Conservation (phyloP, 1,140 invertebrate species). For the Brachionus rubens region DNA sequence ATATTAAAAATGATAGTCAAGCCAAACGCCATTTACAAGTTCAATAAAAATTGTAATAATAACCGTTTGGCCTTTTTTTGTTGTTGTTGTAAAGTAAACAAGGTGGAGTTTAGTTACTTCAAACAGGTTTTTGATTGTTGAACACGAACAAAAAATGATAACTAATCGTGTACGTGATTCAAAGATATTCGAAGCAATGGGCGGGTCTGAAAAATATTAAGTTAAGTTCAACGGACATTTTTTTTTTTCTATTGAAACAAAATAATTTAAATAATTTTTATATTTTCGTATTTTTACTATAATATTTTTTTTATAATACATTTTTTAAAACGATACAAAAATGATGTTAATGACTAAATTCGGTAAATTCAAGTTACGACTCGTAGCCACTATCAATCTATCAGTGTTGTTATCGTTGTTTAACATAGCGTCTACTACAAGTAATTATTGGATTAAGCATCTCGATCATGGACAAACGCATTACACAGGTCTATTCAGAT, state of each 20-base stretch:
- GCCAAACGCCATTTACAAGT: neutral
- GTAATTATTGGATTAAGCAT: slow-evolving; percentile 34
- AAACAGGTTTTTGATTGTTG: neutral
- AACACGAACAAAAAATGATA: too few species aligned
- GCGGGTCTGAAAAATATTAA: too few species aligned
- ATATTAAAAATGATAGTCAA: too few species aligned
- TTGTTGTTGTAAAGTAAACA: neutral
- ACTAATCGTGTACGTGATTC: too few species aligned
- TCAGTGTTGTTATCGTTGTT: neutral
- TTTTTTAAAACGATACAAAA: neutral
- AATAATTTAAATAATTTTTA: too few species aligned
- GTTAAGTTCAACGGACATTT: too few species aligned
- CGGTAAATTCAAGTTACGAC: slow-evolving; percentile 41
- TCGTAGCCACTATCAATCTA: slow-evolving; percentile 33
- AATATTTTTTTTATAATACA: too few species aligned
- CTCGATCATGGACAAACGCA: slow-evolving; percentile 1
- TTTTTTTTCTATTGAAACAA: too few species aligned
- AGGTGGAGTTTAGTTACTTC: neutral
- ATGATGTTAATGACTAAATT: slow-evolving; percentile 47
- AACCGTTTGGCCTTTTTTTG: neutral
- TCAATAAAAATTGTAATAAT: neutral
- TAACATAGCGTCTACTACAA: slow-evolving; percentile 7
- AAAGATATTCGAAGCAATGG: too few species aligned
- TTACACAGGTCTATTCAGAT: slow-evolving; percentile 21
- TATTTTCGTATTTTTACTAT: too few species aligned